Conservation (phyloP, 1,140 invertebrate species). For the Andricus grossulariae region DNA sequence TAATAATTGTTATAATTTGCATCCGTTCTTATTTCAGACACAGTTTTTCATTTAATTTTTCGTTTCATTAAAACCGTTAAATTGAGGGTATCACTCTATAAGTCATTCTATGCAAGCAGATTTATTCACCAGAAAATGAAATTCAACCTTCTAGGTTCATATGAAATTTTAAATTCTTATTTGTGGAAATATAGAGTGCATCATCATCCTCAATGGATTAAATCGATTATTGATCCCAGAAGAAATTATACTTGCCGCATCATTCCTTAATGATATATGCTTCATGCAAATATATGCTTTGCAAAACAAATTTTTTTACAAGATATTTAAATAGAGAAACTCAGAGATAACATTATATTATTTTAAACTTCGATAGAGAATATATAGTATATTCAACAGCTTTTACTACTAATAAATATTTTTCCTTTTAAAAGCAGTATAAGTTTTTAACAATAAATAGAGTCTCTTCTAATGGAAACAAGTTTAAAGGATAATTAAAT, state of each 20-base stretch:
- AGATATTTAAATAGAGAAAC: neutral
- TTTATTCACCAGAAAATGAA: neutral
- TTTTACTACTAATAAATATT: constrained; percentile 5
- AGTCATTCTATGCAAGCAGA: neutral
- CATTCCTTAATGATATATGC: neutral
- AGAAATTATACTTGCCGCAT: neutral
- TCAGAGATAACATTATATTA: neutral
- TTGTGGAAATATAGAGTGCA: neutral
- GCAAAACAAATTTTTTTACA: neutral
- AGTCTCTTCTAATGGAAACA: neutral
- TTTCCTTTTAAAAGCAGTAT: neutral
- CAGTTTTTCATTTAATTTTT: neutral
- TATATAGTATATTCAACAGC: constrained; percentile 8
- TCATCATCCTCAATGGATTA: neutral
- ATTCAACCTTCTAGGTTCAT: neutral
- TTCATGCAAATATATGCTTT: neutral
- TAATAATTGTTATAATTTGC: neutral
- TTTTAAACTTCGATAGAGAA: constrained; percentile 9
- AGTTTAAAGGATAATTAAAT: neutral
- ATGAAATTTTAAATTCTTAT: neutral
- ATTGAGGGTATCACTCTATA: neutral
- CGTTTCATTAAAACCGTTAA: neutral
- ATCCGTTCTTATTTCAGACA: neutral
- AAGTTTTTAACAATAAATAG: neutral
- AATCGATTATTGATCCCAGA: neutral